Base-by-base conservation (phyloP, 2,797 vertebrate species). In the Sebastiscus tertius region DNA sequence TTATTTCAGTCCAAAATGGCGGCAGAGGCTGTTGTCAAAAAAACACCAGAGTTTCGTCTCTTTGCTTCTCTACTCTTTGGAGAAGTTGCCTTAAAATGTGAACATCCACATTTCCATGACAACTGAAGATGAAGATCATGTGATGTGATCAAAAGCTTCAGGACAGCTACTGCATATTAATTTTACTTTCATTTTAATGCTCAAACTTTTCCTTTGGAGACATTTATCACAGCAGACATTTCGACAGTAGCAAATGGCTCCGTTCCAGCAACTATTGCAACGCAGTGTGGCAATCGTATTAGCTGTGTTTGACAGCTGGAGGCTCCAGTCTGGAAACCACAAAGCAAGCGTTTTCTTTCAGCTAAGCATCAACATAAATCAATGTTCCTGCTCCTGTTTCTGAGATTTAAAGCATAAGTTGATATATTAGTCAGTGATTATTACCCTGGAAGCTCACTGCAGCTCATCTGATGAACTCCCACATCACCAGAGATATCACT, bases 391-490 rank as follows among this genome's bases (percentile, higher is more conserved):
- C 11, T 54, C 3, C 18, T 49, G 46, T 49, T 13, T 5, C 66
- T 1, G 20, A 5, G 39, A 39, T 29, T 29, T 29, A 29, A 29
- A 29, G 6, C 6, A 6, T 29, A 29, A 39, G 39, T 12, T 39
- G 39, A 39, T 39, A 39, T n/a, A 13, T n/a, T 11, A 33, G 52
- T 27, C 18, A 1, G 20, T 31, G 55, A 60, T 42, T 10, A 13
- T 5, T 11, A 5, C 16, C 33, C n/a, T 63, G 0, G n/a, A 63
- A 6, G 20, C 12, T 22, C 3, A 1, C 1, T 3, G 65, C 0
- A 27, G 2, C 33, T 22, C 20, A 4, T 11, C 31, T 39, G 54
- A 56, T 36, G 8, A 27, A 54, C 31, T 8, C n/a, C 71, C 71
- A 73, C 70, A 33, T 31, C 2, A 26, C 9, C 9, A 8, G 10